phyloP scores from a whole-genome alignment of 1,140 invertebrate genomes.

The Pteromalus puparum region DNA sequence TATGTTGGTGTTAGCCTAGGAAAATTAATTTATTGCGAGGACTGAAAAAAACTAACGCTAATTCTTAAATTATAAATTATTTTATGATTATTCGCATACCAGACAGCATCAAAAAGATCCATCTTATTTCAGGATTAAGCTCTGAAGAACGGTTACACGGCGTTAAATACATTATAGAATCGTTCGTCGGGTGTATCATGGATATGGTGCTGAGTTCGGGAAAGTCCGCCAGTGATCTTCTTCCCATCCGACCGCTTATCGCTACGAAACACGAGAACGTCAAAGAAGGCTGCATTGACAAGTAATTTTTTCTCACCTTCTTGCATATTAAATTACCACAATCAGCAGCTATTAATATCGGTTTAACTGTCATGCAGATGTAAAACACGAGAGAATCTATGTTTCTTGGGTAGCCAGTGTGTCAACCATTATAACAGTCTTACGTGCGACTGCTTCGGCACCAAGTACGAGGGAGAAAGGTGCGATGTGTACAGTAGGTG shows the following conservation, averaged over 20 bases:
- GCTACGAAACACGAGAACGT: conserved; percentile 91
- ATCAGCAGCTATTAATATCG: not conserved
- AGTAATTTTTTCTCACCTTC: conserved; percentile 70
- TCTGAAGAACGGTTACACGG: conserved; percentile 90
- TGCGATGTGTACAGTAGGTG: conserved; percentile 93
- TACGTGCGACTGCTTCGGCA: conserved; percentile 94
- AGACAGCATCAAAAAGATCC: not conserved
- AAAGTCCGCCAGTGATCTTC: conserved; percentile 86
- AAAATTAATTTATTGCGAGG: no score
- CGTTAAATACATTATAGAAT: conserved; percentile 93
- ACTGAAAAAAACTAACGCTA: not conserved
- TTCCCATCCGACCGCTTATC: conserved; percentile 87
- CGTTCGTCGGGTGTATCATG: conserved; percentile 93
- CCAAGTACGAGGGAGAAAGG: conserved; percentile 90
- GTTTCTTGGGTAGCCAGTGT: conserved; percentile 88
- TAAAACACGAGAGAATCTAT: conserved; percentile 86
- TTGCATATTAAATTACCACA: not conserved
- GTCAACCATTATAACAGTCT: conserved; percentile 92
- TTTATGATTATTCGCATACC: no score
- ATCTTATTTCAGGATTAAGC: conserved; percentile 81
- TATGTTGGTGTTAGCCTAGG: no score
- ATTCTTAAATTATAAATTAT: no score
- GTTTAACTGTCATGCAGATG: conserved; percentile 75
- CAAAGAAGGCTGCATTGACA: conserved; percentile 88
- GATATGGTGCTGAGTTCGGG: conserved; percentile 89